Conservation (phyloP, 2,797 vertebrate species). For the Sorex maritimensis region DNA sequence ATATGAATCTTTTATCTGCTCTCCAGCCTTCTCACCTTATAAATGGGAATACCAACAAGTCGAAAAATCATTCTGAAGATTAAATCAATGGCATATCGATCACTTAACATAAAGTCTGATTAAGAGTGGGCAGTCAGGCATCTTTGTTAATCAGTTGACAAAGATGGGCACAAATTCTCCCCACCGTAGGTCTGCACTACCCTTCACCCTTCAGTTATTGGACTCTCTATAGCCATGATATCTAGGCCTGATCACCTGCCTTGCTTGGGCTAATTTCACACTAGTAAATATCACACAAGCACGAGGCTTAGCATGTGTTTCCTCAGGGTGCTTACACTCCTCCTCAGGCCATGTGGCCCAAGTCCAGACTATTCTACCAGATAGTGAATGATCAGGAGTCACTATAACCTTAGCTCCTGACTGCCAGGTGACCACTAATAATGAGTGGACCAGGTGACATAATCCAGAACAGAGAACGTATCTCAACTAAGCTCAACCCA, state of each 20-base stretch:
- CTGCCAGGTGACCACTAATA: background rate
- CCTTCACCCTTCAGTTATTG: background rate
- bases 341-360: background rate
- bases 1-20: background rate
- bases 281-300: background rate
- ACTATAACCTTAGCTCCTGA: background rate
- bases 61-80: background rate
- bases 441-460: background rate
- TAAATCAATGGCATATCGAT: background rate
- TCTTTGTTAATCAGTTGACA: background rate
- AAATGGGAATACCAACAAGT: background rate
- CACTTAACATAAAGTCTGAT: background rate
- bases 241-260: background rate
- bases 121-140: background rate
- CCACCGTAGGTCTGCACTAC: background rate
- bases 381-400: background rate
- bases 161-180: background rate
- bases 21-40: conserved; percentile 13
- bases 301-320: background rate
- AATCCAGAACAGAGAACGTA: background rate
- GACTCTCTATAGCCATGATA: background rate
- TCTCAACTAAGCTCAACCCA: background rate
- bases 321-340: background rate
- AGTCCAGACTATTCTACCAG: background rate
- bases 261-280: conserved; percentile 15